Percentiles rank a stretch among this genome's conserved stretches.
Conservation (phyloP, 2,797 vertebrate genomes). For the Melanitta fusca region DNA sequence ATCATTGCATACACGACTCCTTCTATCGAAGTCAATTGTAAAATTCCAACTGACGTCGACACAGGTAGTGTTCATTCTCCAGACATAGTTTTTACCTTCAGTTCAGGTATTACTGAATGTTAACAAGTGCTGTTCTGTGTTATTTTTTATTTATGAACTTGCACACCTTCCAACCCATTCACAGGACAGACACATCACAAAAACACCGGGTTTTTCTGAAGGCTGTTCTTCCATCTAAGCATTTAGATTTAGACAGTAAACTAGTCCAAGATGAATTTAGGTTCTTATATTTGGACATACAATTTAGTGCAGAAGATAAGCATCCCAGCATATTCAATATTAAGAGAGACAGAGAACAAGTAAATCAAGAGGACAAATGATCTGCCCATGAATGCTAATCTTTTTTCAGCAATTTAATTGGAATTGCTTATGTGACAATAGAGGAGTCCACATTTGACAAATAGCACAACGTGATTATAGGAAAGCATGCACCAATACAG, state of each 20-base stretch:
- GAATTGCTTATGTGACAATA: neutral
- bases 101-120: neutral
- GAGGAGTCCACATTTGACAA: neutral
- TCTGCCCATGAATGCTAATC: neutral
- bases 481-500: neutral
- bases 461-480: neutral
- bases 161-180: neutral
- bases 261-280: neutral
- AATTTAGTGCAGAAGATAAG: neutral
- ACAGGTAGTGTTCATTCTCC: neutral
- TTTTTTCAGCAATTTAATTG: neutral
- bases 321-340: neutral
- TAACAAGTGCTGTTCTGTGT: neutral
- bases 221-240: neutral
- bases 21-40: neutral
- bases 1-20: neutral
- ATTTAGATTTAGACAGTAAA: neutral
- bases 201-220: rapidly evolving
- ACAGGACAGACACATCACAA: neutral
- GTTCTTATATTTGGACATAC: neutral
- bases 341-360: neutral
- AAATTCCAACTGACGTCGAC: neutral
- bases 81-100: neutral
- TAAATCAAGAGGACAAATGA: neutral
- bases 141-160: neutral